Evolutionary conservation across 2,113 vertebrate species (phyloP), one percentile per base, ranked within the genome.

Genomic region (Geococcyx californianus): DNA sequence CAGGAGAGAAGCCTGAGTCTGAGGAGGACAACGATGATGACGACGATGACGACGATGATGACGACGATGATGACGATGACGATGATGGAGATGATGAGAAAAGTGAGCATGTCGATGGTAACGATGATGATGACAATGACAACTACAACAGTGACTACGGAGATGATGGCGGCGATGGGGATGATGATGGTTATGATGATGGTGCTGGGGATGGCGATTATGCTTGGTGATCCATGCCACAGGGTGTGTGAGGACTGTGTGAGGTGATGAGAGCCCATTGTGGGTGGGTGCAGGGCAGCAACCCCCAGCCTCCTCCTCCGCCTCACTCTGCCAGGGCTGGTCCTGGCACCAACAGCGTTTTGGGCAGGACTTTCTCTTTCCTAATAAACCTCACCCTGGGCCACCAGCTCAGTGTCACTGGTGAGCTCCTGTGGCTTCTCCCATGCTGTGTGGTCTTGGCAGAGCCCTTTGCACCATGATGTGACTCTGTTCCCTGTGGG

Each of bases 1-100:
- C 4, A 0, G 88, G 62, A 52, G 31, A 82, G 62, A 81, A 94
- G 23, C 54, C 87, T 3, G 84, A 72, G 24, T 63, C 64, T 44
- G 69, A 34, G 9, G 44, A 69, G 13, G 75, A 51, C 2, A 5
- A 26, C 2, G 11, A 51, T 3, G 11, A 19, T 5, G 14, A 18
- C 0, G 8, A 34, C 1, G 16, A 2, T 1, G n/a, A 15, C 1
- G 4, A 15, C 2, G 36, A 26, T 0, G 13, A 25, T 17, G 29
- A 2, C 0, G 4, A 21, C 1, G 5, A 11, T 3, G 7, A 68
- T 8, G 28, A 13, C 3, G 33, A 31, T 1, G 10, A 38, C 10
- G 26, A 17, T 2, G 20, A 13, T 19, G 18, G 11, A 4, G 6
- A 33, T 2, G 21, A 7, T 2, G 31, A 58, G 3, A 33, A 15